Conservation (phyloP, 1,140 invertebrate species). For the Atta cephalotes region DNA sequence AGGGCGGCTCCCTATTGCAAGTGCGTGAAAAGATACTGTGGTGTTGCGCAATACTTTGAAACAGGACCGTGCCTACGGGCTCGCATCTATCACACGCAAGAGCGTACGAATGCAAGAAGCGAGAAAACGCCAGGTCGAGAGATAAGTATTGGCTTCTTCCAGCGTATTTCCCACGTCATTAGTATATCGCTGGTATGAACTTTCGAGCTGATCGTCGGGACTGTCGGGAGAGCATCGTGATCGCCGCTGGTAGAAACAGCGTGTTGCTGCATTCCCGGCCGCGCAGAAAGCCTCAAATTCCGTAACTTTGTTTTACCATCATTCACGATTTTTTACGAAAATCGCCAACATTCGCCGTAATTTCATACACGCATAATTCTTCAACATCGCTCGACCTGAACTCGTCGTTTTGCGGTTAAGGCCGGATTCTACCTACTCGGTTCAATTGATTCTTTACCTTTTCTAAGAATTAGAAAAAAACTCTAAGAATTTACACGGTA, state of each 20-base stretch:
- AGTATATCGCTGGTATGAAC: constrained; percentile 68
- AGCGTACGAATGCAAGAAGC: constrained; percentile 43
- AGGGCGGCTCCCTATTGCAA: neutral
- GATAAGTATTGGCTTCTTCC: constrained; percentile 64
- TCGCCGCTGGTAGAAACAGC: constrained; percentile 66
- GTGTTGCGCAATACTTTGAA: constrained; percentile 30
- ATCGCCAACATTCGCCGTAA: neutral
- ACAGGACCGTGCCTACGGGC: constrained; percentile 13
- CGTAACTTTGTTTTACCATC: constrained; percentile 14
- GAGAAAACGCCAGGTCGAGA: constrained; percentile 57
- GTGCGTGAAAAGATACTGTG: neutral
- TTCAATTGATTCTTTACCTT: too few relatives aligned
- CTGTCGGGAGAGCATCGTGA: constrained; percentile 65
- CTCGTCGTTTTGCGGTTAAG: neutral
- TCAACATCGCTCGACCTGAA: neutral
- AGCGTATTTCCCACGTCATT: constrained; percentile 75
- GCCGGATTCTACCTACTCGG: too few relatives aligned
- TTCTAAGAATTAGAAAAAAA: too few relatives aligned
- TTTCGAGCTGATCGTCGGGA: constrained; percentile 69
- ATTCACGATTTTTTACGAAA: constrained; percentile 3
- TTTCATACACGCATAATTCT: constrained; percentile 38
- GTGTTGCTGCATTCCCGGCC: constrained; percentile 30
- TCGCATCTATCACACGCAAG: constrained; percentile 48
- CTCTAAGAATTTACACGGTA: too few relatives aligned
- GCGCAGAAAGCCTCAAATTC: constrained; percentile 24